Percentiles rank a stretch among this genome's conserved stretches.
phyloP scores from a whole-genome alignment of 2,113 vertebrate genomes.

The Trematocara unimaculatum region DNA sequence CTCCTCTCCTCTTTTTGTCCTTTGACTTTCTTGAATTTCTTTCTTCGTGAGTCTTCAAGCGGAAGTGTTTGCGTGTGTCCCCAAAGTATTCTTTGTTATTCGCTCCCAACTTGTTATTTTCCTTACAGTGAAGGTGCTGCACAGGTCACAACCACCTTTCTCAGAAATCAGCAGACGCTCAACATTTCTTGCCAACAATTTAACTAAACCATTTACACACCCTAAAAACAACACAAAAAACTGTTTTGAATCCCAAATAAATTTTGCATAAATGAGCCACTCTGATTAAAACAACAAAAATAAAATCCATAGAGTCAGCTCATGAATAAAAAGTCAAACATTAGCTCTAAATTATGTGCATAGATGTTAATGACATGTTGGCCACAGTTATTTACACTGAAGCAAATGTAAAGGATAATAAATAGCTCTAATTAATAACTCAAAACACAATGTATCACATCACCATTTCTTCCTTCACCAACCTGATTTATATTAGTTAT shows the following conservation, averaged over 20 bases:
- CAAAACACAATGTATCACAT: accelerated
- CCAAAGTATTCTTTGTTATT: not conserved
- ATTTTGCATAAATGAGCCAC: no score
- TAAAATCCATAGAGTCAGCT: not conserved
- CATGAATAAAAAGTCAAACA: not conserved
- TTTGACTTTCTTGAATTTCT: not conserved
- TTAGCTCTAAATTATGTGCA: not conserved
- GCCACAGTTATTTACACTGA: not conserved
- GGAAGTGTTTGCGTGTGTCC: not conserved
- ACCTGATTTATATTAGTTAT: not conserved
- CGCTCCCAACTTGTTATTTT: not conserved
- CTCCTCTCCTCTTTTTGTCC: slow-evolving; percentile 2
- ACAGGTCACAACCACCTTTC: not conserved
- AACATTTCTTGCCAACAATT: not conserved
- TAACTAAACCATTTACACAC: not conserved
- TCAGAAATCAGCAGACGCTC: not conserved
- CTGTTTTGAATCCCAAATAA: not conserved
- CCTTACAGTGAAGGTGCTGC: not conserved
- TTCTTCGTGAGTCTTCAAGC: not conserved
- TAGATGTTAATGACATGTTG: not conserved
- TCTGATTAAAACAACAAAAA: no score
- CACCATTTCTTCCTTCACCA: not conserved
- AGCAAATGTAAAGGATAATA: not conserved
- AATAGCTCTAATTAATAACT: not conserved
- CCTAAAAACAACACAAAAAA: not conserved